A percentile compares a stretch with the other conserved stretches of the same genome.
These are phyloP conservation scores for Andrena flavipes DNA, from an alignment of 2,888 invertebrate genomes.

Conservation along the genomic window DNA sequence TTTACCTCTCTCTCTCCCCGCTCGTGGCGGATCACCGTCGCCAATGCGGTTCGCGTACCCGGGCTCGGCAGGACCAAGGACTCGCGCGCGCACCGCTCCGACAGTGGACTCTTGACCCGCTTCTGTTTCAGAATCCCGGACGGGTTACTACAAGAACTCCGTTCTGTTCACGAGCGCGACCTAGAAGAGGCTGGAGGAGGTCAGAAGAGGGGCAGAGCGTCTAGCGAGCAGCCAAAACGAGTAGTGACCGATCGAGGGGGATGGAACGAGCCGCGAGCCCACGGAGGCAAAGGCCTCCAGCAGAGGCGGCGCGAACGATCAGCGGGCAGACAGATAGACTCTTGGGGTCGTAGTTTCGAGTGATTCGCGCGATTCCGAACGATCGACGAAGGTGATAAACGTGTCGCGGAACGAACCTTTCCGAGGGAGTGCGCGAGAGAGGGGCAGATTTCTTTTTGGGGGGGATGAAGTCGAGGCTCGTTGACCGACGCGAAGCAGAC, in stretches of 20 bases:
- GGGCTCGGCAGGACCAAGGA: background rate
- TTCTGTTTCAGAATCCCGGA: conserved; percentile 85
- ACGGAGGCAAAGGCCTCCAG: background rate
- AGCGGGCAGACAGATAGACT: background rate
- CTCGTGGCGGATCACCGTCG: conserved; percentile 44
- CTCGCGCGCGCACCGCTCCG: conserved; percentile 19
- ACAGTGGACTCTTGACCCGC: conserved; percentile 51
- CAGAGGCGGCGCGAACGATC: background rate
- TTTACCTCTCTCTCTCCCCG: conserved; percentile 24
- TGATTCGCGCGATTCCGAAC: conserved; percentile 8
- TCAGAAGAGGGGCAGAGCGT: conserved; percentile 64
- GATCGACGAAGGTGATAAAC: background rate
- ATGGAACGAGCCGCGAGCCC: conserved; percentile 76
- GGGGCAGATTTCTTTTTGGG: background rate
- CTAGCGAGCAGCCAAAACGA: conserved; percentile 67
- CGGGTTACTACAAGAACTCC: conserved; percentile 95
- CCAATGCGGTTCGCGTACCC: conserved; percentile 30
- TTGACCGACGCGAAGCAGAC: too few relatives aligned
- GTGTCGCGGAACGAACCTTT: background rate
- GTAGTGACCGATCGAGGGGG: conserved; percentile 85
- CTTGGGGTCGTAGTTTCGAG: conserved; percentile 18
- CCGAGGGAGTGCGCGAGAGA: background rate
- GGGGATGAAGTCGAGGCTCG: background rate
- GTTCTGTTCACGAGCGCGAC: conserved; percentile 96
- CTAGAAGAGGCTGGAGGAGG: conserved; percentile 83